A percentile compares a stretch with the other conserved stretches of the same genome.
These are phyloP conservation scores for Bothrops jararaca DNA, from an alignment of 2,113 vertebrate genomes.

Conservation along the genomic window DNA sequence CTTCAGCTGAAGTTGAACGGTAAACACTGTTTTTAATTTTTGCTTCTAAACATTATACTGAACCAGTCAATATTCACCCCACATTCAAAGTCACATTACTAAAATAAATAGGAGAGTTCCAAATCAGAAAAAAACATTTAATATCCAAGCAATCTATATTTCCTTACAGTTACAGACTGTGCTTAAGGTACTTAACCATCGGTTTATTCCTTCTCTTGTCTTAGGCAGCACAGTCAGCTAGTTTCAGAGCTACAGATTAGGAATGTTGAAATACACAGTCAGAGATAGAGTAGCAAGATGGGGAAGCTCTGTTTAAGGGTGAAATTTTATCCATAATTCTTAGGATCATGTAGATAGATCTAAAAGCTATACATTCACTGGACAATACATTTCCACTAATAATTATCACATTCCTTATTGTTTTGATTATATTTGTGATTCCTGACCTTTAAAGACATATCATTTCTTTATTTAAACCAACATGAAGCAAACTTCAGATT, in stretches of 20 bases:
- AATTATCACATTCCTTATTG: neutral
- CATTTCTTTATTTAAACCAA: neutral
- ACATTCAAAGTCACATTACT: neutral
- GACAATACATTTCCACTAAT: neutral
- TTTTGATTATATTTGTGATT: neutral
- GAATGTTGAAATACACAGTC: neutral
- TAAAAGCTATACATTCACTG: neutral
- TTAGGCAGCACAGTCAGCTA: neutral
- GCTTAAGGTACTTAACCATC: neutral
- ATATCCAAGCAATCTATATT: neutral
- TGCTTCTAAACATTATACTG: neutral
- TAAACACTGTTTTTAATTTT: neutral
- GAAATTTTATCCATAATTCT: neutral
- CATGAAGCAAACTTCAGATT: neutral
- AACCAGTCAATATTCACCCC: neutral
- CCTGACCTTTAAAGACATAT: neutral
- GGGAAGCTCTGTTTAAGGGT: neutral
- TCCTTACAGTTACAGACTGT: neutral
- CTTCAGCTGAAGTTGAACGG: neutral
- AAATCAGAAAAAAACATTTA: neutral
- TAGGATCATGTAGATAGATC: neutral
- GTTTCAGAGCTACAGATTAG: neutral
- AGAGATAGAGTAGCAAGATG: neutral
- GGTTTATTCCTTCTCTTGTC: neutral
- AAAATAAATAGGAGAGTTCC: neutral